A percentile compares a stretch with the other conserved stretches of the same genome.
Evolutionary conservation across 2,797 vertebrate genomes (phyloP).

Genomic region (Argentina silus): DNA sequence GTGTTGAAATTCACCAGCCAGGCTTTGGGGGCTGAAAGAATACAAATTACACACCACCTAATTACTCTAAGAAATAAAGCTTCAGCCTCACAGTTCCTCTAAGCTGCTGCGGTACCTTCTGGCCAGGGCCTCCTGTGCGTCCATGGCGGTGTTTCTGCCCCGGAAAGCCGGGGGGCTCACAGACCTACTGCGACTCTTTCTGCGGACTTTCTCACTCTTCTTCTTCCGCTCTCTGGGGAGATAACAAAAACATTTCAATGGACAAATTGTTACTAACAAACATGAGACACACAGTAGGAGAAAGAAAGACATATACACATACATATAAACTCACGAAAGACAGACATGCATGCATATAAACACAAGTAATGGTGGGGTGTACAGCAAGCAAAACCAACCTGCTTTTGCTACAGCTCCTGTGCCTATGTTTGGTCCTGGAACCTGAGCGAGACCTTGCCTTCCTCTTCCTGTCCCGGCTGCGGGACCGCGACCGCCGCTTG

Average conservation of each 20-base stretch:
- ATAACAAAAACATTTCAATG: slow-evolving; percentile 17
- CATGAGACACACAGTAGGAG: slow-evolving; percentile 12
- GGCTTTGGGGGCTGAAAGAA: neutral
- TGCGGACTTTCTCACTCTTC: slow-evolving; percentile 87
- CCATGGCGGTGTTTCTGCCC: slow-evolving; percentile 97
- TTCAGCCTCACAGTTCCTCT: slow-evolving; percentile 24
- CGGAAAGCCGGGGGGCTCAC: slow-evolving; percentile 88
- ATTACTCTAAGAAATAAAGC: slow-evolving; percentile 12
- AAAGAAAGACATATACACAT: neutral
- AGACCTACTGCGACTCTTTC: slow-evolving; percentile 88
- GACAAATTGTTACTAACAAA: no score
- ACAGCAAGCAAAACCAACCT: slow-evolving; percentile 70
- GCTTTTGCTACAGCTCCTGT: slow-evolving; percentile 90
- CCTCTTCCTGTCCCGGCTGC: slow-evolving; percentile 84
- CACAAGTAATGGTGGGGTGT: neutral
- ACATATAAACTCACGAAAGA: neutral
- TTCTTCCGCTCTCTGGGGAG: slow-evolving; percentile 89
- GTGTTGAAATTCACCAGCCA: neutral
- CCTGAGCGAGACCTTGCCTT: slow-evolving; percentile 87
- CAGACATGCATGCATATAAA: neutral
- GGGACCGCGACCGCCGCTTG: slow-evolving; percentile 85
- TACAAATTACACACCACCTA: neutral
- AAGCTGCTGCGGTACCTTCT: slow-evolving; percentile 80
- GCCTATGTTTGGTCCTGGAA: slow-evolving; percentile 89
- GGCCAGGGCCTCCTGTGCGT: slow-evolving; percentile 96